phyloP scores from a whole-genome alignment of 2,113 vertebrate species.

The Rhabdornis inornatus region DNA sequence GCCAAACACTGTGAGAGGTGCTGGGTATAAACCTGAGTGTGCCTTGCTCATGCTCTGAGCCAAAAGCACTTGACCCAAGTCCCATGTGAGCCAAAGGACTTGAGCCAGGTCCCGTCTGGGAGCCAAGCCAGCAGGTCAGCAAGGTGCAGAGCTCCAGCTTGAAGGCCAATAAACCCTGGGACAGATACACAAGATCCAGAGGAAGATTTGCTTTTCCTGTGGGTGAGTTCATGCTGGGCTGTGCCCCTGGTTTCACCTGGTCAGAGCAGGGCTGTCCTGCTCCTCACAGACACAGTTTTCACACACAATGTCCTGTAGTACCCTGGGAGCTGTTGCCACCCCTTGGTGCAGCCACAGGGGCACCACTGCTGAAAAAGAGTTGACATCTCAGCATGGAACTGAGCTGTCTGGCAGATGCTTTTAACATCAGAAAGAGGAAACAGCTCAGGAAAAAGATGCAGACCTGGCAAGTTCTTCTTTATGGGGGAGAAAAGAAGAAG shows the following conservation, averaged over 20 bases:
- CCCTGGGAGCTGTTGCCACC: not conserved
- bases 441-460: slow-evolving; percentile 56
- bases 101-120: not conserved
- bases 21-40: not conserved
- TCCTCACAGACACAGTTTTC: not conserved
- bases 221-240: not conserved
- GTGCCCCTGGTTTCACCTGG: not conserved
- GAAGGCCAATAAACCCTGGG: not conserved
- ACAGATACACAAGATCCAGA: not conserved
- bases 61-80: not conserved
- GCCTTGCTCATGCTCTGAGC: not conserved
- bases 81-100: not conserved
- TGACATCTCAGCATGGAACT: slow-evolving; percentile 33
- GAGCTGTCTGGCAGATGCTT: slow-evolving; percentile 11
- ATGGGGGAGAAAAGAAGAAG: not conserved
- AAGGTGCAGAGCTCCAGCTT: not conserved
- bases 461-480: slow-evolving; percentile 56
- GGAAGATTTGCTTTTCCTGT: not conserved
- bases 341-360: not conserved
- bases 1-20: accelerated
- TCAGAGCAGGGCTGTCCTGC: not conserved
- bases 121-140: not conserved
- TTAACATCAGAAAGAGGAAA: slow-evolving; percentile 69
- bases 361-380: not conserved
- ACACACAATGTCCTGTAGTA: accelerated